A percentile compares a stretch with the other conserved stretches of the same genome.
phyloP scores from a whole-genome alignment of 2,888 invertebrate species.

The Synergus umbraculus region DNA sequence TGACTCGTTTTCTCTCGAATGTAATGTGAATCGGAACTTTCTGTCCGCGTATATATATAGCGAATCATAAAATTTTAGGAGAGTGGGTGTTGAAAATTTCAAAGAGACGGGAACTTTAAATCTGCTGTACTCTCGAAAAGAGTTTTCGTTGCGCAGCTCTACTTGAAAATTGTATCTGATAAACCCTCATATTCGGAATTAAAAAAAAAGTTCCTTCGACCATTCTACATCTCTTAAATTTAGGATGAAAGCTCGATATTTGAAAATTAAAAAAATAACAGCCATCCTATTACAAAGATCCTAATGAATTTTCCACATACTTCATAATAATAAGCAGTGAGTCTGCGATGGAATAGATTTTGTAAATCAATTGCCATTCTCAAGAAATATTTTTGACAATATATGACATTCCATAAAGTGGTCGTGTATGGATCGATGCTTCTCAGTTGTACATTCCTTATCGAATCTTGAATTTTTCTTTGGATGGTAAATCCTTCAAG shows the following conservation, averaged over 20 bases:
- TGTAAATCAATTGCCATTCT: neutral
- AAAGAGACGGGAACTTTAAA: neutral
- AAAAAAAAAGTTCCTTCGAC: neutral
- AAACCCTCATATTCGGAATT: neutral
- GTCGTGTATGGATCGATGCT: neutral
- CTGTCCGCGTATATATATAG: constrained; percentile 4
- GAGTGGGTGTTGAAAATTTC: neutral
- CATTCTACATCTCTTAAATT: neutral
- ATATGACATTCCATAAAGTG: neutral
- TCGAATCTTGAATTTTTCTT: constrained; percentile 18
- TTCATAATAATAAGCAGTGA: no score
- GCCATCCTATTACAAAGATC: no score
- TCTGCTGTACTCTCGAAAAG: neutral
- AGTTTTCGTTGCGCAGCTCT: neutral
- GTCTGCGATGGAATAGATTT: neutral
- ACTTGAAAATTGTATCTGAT: neutral
- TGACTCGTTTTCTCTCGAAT: constrained; percentile 1
- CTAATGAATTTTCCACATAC: no score
- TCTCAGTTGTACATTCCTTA: constrained; percentile 1
- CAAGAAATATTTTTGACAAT: neutral
- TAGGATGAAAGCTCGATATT: no score
- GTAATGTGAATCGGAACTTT: constrained; percentile 36
- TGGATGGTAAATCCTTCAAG: constrained; percentile 14
- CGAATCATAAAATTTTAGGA: neutral
- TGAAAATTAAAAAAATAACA: no score